Evolutionary conservation across 2,888 invertebrate species (phyloP), one percentile per base, ranked within the genome.

Genomic region (Seladonia tumulorum): DNA sequence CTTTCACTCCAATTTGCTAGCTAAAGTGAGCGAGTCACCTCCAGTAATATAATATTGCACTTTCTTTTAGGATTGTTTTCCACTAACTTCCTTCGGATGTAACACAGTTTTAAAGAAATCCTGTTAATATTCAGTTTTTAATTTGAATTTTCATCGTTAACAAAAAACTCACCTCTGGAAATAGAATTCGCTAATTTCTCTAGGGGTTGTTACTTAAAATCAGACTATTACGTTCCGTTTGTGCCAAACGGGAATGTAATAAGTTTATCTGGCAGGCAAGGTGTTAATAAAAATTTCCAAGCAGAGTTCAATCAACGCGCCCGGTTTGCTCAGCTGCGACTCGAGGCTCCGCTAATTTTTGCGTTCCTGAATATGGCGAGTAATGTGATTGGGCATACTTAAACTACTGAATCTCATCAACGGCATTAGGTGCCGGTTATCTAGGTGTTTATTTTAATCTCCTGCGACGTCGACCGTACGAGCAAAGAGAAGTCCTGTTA

Each of bases 291-390:
- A 0, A 18, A 16, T 45, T 16, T 14, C 10, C 45, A 47, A 22
- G n/a, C 29, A 25, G 22, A 57, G 16, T 73, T 14, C 42, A 22
- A 29, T 66, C 10, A 39, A 66, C 39, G 0, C 18, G 0, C 8
- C 42, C 10, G 22, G 68, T 72, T 85, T 39, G 25, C 25, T 25
- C 74, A 79, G 76, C 78, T 78, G 86, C 80, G 53, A n/a, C 60
- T 57, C 83, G 79, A 74, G 83, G 76, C 14, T 18, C 4, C n/a
- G 16, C 74, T 79, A 80, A 83, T 87, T 84, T 85, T 57, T 35
- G 29, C 83, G 90, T 91, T 93, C 86, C 91, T 92, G 92, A 93
- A 93, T 90, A 92, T 92, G 90, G 84, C 91, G 91, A 93, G 89
- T 92, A 92, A 93, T 91, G 88, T 82, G 85, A 75, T 77, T 89